Conservation (phyloP, 1,140 invertebrate species). For the Rhizoglyphus robini region DNA sequence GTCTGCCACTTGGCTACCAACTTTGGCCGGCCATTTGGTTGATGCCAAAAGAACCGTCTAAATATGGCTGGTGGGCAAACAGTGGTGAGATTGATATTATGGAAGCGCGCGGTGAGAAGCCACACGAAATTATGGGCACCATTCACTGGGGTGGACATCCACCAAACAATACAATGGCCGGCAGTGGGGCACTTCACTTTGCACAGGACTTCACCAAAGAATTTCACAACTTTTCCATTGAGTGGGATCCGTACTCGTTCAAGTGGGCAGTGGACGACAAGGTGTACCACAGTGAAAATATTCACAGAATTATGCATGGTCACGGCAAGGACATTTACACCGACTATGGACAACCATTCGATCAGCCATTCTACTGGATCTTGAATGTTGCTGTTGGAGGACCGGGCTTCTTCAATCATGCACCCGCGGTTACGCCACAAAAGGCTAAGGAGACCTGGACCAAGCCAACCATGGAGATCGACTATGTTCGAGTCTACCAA, state of each 20-base stretch:
- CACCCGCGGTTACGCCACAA: not conserved
- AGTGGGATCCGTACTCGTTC: constrained; percentile 30
- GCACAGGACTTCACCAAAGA: constrained; percentile 20
- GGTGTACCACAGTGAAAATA: not conserved
- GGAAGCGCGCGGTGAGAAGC: not conserved
- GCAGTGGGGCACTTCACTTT: not conserved
- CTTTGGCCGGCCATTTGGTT: constrained; percentile 20
- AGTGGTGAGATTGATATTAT: constrained; percentile 19
- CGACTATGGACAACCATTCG: constrained; percentile 19
- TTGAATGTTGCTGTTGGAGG: constrained; percentile 30
- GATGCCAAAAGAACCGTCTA: constrained; percentile 1
- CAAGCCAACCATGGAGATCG: constrained; percentile 20
- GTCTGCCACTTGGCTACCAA: constrained; percentile 8
- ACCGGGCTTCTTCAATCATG: constrained; percentile 25
- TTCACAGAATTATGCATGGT: not conserved
- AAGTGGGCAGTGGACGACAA: constrained; percentile 24
- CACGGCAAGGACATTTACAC: constrained; percentile 4
- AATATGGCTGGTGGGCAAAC: constrained; percentile 9
- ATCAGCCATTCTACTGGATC: constrained; percentile 27
- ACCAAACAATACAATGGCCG: not conserved
- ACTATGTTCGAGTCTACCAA: constrained; percentile 22
- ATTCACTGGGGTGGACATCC: constrained; percentile 8
- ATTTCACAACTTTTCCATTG: constrained; percentile 31
- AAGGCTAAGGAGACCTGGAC: constrained; percentile 9
- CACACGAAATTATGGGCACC: not conserved